These are phyloP conservation scores for Archegozetes longisetosus DNA, from an alignment of 1,140 invertebrate species.

Conservation along the genomic window DNA sequence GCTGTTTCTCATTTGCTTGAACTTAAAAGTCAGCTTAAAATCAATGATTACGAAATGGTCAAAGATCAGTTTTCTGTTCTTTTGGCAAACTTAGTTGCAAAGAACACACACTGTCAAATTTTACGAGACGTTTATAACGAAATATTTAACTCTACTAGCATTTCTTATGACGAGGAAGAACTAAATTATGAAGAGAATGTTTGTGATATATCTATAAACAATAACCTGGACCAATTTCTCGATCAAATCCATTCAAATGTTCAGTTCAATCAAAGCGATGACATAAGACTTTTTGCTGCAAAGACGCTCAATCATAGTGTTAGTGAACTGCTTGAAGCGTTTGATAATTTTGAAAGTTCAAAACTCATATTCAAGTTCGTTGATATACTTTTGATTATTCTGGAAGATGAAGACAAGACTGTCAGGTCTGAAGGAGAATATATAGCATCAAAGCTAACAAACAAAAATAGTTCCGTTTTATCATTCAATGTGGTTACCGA, in stretches of 20 bases:
- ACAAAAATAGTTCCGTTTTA: not conserved
- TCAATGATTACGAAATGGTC: not conserved
- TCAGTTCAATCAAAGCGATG: not conserved
- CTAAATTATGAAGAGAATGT: not conserved
- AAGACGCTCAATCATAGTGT: not conserved
- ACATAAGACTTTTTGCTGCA: not conserved
- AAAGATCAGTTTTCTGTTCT: not conserved
- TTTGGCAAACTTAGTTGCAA: not conserved
- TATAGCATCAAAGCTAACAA: not conserved
- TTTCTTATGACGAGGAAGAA: not conserved
- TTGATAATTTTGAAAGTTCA: too few species aligned
- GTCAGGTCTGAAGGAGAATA: not conserved
- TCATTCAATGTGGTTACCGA: not conserved
- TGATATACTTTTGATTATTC: not conserved
- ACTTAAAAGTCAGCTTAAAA: not conserved
- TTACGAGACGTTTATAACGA: not conserved
- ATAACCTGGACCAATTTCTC: not conserved
- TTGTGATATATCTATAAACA: not conserved
- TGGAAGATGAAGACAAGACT: conserved; percentile 8
- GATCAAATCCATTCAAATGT: not conserved
- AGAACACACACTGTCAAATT: not conserved
- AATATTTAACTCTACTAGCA: not conserved
- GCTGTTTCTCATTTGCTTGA: not conserved
- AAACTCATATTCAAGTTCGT: not conserved
- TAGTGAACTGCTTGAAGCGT: not conserved